A percentile compares a stretch with the other conserved stretches of the same genome.
Conservation (phyloP, 2,797 vertebrate species). For the Cirrhinus molitorella region DNA sequence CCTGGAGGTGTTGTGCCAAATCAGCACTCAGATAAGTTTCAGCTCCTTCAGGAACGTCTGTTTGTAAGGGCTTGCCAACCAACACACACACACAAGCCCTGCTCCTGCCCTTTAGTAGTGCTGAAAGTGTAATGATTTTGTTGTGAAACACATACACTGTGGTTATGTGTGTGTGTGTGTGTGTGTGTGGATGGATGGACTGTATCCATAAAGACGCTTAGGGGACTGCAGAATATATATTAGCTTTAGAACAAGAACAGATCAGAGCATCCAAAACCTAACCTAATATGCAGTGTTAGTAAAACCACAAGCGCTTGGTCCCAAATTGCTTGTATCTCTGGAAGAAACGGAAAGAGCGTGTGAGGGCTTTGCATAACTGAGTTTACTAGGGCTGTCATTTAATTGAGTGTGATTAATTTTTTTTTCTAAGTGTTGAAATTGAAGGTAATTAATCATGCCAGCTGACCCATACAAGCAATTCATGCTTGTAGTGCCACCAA, state of each 20-base stretch:
- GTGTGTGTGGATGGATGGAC: neutral
- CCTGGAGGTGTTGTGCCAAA: constrained; percentile 63
- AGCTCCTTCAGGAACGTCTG: constrained; percentile 57
- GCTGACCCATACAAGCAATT: constrained; percentile 19
- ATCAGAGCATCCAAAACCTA: neutral
- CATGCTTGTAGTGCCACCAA: constrained; percentile 14
- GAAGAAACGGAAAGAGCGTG: neutral
- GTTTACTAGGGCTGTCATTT: constrained; percentile 9
- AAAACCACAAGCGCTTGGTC: constrained; percentile 7
- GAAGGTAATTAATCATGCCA: constrained; percentile 8
- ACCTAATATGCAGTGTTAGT: constrained; percentile 1
- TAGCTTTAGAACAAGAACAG: neutral
- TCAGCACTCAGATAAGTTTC: constrained; percentile 57
- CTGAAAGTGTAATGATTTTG: constrained; percentile 18
- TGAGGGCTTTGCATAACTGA: neutral
- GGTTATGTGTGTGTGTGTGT: constrained; percentile 18
- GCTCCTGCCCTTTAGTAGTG: constrained; percentile 18
- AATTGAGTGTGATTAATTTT: constrained; percentile 7
- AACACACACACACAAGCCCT: constrained; percentile 22
- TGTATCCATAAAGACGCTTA: neutral
- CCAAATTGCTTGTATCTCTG: neutral
- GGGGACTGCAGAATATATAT: constrained; percentile 9
- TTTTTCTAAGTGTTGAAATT: neutral
- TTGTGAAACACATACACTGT: neutral
- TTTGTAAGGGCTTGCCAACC: constrained; percentile 51